These are phyloP conservation scores for Oryzias curvinotus DNA, from an alignment of 2,113 vertebrate genomes.

Conservation along the genomic window DNA sequence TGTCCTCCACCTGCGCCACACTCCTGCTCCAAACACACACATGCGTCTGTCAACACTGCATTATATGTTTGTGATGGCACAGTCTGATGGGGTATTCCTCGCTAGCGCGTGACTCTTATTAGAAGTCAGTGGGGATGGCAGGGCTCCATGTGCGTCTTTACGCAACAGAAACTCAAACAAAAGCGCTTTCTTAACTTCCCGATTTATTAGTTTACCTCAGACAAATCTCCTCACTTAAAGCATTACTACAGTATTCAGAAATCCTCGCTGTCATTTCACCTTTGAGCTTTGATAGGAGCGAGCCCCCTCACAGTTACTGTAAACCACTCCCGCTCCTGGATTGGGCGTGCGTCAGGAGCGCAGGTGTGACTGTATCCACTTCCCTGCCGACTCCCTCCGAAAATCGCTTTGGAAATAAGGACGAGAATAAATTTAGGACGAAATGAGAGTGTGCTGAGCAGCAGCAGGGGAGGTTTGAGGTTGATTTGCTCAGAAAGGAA, in stretches of 20 bases:
- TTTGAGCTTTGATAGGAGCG: constrained; percentile 13
- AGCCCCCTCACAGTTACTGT: constrained; percentile 16
- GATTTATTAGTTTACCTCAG: neutral
- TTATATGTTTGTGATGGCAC: neutral
- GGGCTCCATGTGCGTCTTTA: neutral
- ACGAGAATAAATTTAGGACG: neutral
- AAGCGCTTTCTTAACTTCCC: neutral
- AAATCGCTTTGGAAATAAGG: constrained; percentile 15
- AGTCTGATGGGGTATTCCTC: neutral
- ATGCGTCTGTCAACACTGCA: neutral
- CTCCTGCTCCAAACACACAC: constrained; percentile 5
- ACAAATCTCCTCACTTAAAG: neutral
- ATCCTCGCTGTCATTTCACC: constrained; percentile 1
- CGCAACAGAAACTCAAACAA: neutral
- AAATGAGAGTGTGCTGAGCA: constrained; percentile 4
- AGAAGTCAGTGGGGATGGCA: neutral
- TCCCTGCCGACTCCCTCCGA: constrained; percentile 23
- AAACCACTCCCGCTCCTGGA: constrained; percentile 64
- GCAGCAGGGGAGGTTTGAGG: constrained; percentile 19
- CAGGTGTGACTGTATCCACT: constrained; percentile 65
- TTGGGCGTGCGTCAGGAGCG: constrained; percentile 64
- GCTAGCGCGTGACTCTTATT: neutral
- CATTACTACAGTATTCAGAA: neutral
- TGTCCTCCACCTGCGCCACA: no score
- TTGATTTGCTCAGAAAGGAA: constrained; percentile 1